These are phyloP conservation scores for Pseudorhiza aurosa DNA, from an alignment of 30 jellyfish, hydroid and myxozoan genomes.

Conservation along the genomic window DNA sequence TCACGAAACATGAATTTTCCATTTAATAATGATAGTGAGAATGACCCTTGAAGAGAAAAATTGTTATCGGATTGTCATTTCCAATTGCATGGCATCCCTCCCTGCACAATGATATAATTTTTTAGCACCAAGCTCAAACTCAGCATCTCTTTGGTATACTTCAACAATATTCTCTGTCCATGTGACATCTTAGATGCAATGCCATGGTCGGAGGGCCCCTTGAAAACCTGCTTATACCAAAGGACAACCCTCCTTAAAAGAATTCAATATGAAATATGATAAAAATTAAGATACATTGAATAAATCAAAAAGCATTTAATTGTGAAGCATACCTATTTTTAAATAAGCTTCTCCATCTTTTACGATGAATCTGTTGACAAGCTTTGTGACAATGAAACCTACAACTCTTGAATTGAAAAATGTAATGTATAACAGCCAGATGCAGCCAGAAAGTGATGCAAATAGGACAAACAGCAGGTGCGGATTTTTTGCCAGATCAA, in stretches of 20 bases:
- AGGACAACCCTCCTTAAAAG: too few species aligned
- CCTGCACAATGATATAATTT: too few species aligned
- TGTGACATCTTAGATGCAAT: too few species aligned
- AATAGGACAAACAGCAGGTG: constrained; percentile 82
- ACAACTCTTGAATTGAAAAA: constrained; percentile 79
- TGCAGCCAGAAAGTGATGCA: constrained; percentile 83
- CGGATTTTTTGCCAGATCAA: constrained; percentile 82
- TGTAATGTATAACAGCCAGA: constrained; percentile 86
- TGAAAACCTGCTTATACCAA: too few species aligned
- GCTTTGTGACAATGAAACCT: constrained; percentile 79
- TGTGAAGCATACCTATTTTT: constrained; percentile 59
- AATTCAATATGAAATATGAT: too few species aligned
- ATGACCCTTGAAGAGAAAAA: constrained; percentile 76
- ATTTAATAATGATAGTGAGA: constrained; percentile 82
- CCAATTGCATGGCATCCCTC: too few species aligned
- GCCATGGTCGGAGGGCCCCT: too few species aligned
- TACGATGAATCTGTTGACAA: constrained; percentile 68
- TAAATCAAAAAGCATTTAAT: neutral
- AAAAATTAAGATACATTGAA: neutral
- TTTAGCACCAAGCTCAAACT: too few species aligned
- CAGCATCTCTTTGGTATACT: too few species aligned
- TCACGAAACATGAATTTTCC: constrained; percentile 93
- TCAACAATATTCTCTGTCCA: too few species aligned
- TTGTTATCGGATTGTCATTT: too few species aligned
- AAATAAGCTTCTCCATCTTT: constrained; percentile 72